Base-by-base conservation (phyloP, 2,797 vertebrate genomes). In the Mustela erminea region DNA sequence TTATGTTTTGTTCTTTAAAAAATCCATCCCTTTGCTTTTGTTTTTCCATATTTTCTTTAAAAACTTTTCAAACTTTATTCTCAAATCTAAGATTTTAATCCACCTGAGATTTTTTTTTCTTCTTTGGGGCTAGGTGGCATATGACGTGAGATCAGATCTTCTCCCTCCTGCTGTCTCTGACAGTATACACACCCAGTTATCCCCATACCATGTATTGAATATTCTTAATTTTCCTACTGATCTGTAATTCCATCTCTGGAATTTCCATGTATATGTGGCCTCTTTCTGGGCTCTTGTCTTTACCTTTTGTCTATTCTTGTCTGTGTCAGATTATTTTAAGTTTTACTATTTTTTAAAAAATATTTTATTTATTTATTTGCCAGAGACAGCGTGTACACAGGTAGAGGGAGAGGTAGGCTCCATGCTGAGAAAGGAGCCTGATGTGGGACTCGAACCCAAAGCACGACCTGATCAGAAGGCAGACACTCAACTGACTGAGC, bases 21-120 rank as follows among this genome's bases (percentile, higher is more conserved):
- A 68, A 78, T 43, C 32, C 21, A 92, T 87, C 17, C 43, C 15
- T 52, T 46, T 35, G 62, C 43, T n/a, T 21, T 81, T 81, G 68
- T 64, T 60, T 95, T 93, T 77, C 64, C 54, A 1, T 87, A 74
- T 88, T 60, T 93, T 95, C 13, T 54, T 86, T 27, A 25, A 90
- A 32, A 84, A 85, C 60, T 77, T 84, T 17, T 49, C 41, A 80
- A 85, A 62, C 52, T 90, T 88, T 66, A 15, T 41, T 75, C 4
- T 78, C 17, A 21, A 21, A 60, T 25, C n/a, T 81, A 43, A 64
- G 38, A 29, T 85, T 90, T 38, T 75, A 66, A n/a, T 75, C 43
- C 18, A 64, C 17, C 17, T 38, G 38, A 70, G 52, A 58, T 87
- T 38, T 60, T 38, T 60, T 74, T 64, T 70, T 77, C 32, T 32